phyloP scores from a whole-genome alignment of 2,113 vertebrate genomes.

The Neotragus moschatus region DNA sequence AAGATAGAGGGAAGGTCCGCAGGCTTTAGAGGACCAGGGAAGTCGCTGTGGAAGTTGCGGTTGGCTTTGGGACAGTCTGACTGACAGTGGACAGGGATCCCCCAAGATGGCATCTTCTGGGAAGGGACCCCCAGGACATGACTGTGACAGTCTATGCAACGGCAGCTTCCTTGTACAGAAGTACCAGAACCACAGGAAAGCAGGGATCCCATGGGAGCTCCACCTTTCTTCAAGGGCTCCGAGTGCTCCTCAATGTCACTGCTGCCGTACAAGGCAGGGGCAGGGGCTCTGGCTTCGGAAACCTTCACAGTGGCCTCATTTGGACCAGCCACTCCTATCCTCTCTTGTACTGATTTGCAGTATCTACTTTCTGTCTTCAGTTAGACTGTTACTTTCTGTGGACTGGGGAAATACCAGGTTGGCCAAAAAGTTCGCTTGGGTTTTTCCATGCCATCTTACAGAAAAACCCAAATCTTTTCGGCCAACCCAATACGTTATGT shows the following conservation, averaged over 20 bases:
- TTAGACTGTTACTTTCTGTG: background rate
- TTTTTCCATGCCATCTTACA: background rate
- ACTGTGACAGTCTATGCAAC: background rate
- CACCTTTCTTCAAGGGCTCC: background rate
- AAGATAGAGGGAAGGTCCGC: background rate
- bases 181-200: background rate
- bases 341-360: background rate
- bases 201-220: background rate
- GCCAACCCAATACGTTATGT: background rate
- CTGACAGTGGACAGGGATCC: background rate
- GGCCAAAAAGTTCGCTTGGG: background rate
- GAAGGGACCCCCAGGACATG: background rate
- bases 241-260: background rate
- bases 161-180: background rate
- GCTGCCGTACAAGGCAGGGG: background rate
- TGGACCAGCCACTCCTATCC: background rate
- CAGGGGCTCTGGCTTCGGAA: background rate
- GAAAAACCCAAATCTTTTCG: background rate
- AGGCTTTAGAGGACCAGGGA: background rate
- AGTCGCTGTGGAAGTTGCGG: background rate
- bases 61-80: background rate
- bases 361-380: background rate
- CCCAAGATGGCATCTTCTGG: background rate
- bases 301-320: background rate
- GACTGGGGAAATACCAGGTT: background rate